Evolutionary conservation across 2,797 vertebrate species (phyloP).

Genomic region (Pogoniulus pusillus): DNA sequence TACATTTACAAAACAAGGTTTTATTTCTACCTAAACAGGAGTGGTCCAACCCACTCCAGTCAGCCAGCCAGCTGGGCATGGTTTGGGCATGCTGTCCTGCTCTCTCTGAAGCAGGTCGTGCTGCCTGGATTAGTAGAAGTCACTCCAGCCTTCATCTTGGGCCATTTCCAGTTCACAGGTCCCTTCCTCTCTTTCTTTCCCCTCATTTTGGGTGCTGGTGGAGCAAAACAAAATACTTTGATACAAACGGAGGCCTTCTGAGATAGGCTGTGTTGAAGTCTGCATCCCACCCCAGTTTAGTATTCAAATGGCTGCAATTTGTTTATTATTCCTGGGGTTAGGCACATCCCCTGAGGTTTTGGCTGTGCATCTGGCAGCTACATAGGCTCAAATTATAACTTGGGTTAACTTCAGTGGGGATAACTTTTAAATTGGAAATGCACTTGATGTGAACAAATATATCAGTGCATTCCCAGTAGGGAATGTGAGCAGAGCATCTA

Average conservation of each 20-base stretch:
- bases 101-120: conserved; percentile 21
- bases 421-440: not conserved
- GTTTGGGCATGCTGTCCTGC: not conserved
- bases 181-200: not conserved
- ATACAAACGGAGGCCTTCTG: not conserved
- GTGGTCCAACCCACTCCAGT: not conserved
- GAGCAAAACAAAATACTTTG: not conserved
- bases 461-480: not conserved
- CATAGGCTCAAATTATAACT: not conserved
- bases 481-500: not conserved
- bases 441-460: not conserved
- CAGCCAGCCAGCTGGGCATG: not conserved
- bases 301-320: not conserved
- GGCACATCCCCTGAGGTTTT: not conserved
- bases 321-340: not conserved
- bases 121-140: not conserved
- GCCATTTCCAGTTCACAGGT: not conserved
- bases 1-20: conserved; percentile 65
- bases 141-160: not conserved
- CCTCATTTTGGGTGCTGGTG: not conserved
- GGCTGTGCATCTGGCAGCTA: not conserved
- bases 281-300: not conserved
- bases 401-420: not conserved
- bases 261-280: not conserved
- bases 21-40: conserved; percentile 62